phyloP scores from a whole-genome alignment of 2,888 invertebrate genomes.

The Cylloceria caligata region DNA sequence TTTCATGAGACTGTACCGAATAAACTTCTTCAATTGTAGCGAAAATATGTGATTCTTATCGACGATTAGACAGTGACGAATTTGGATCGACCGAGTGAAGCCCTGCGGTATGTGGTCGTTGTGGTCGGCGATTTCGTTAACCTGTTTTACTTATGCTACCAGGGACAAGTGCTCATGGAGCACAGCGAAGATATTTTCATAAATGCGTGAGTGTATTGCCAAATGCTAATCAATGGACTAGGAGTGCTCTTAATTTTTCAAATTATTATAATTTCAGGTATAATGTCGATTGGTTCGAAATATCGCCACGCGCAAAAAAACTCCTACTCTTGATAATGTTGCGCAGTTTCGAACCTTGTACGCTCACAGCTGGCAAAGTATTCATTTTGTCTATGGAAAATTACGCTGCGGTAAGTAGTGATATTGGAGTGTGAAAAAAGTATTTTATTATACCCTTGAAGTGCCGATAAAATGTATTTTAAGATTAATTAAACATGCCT shows the following conservation, averaged over 20 bases:
- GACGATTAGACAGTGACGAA: no score
- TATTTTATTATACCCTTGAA: no score
- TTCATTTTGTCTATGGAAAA: constrained; percentile 53
- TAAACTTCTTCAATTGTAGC: not conserved
- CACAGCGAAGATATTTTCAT: constrained; percentile 58
- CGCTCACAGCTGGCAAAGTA: constrained; percentile 42
- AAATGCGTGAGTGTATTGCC: constrained; percentile 49
- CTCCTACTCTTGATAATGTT: constrained; percentile 49
- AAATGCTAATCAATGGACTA: not conserved
- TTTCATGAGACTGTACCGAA: no score
- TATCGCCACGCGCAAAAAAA: constrained; percentile 27
- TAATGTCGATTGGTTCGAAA: constrained; percentile 37
- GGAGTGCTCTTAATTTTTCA: not conserved
- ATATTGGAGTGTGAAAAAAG: no score
- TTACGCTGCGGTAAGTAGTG: constrained; percentile 54
- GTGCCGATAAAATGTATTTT: no score
- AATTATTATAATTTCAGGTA: constrained; percentile 17
- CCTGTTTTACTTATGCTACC: constrained; percentile 59
- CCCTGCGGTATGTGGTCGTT: constrained; percentile 54
- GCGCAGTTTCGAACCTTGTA: constrained; percentile 54
- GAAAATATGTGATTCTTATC: not conserved
- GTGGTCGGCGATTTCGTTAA: constrained; percentile 58
- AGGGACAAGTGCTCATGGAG: constrained; percentile 63
- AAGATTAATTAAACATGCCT: not conserved
- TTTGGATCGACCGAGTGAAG: constrained; percentile 53